Evolutionary conservation across 2,797 vertebrate species (phyloP), one percentile per base, ranked within the genome.

Genomic region (Pseudochirops corinnae): DNA sequence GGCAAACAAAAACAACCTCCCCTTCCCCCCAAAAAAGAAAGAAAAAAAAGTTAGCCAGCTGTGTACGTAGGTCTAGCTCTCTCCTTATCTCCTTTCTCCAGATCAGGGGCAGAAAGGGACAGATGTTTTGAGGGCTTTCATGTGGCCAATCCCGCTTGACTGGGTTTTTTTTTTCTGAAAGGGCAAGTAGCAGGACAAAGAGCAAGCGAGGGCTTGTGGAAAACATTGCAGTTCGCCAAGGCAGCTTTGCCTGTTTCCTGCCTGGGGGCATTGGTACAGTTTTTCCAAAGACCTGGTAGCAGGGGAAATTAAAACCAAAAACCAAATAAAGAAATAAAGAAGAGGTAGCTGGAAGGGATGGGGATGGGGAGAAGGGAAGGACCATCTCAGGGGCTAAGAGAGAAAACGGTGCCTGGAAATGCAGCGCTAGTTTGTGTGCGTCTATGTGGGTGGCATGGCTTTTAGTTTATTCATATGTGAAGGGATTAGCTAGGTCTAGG

Each of bases 121-220:
- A 95, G 95, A 93, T 58, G 93, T 91, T 87, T 87, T 55, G 90
- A 95, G 97, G 97, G 95, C 97, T 96, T 97, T 96, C 96, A 93
- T 98, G 95, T 57, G 31, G 91, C 94, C 90, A 92, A 94, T 21
- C 1, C 93, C 93, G 92, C 95, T 95, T 14, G 95, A n/a, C 58
- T 74, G 56, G 92, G 82, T 92, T 53, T 94, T 57, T 94, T 31
- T 90, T 95, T 93, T 31, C 92, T 50, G 95, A 94, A 95, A 98
- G 97, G 97, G 95, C 98, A 95, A 94, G 96, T 29, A 87, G 93
- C 98, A 97, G 97, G 97, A 97, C 98, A 96, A 97, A 97, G 53
- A 92, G 96, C 95, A 1, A 53, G 94, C 95, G 31, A 39, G 92
- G 95, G 94, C 96, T 93, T 29, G 57, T 53, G 90, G 97, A 96